These are phyloP conservation scores for Cairina moschata DNA, from an alignment of 2,113 vertebrate species.

Conservation along the genomic window DNA sequence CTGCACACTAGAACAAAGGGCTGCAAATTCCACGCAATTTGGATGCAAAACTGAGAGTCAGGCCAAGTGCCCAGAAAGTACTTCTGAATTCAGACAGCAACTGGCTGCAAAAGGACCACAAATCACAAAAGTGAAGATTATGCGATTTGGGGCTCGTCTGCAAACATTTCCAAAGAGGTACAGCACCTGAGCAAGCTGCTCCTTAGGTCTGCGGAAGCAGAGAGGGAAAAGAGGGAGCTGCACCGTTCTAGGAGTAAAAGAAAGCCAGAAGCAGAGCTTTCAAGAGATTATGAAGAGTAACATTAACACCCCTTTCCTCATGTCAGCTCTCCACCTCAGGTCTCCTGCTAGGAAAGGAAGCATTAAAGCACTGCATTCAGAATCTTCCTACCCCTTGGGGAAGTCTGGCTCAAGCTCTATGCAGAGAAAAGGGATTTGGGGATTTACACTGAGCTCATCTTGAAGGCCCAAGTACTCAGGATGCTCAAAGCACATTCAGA, in stretches of 20 bases:
- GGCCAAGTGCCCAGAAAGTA: slow-evolving; percentile 57
- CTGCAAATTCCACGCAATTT: slow-evolving; percentile 40
- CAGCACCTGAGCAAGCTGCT: not conserved
- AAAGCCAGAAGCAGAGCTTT: not conserved
- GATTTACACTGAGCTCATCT: slow-evolving; percentile 33
- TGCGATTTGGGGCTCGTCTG: not conserved
- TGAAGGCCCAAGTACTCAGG: slow-evolving; percentile 17
- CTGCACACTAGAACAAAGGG: slow-evolving; percentile 48
- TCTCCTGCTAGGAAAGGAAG: slow-evolving; percentile 10
- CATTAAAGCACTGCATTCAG: not conserved
- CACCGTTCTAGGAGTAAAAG: not conserved
- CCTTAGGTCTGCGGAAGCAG: not conserved
- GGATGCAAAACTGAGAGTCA: slow-evolving; percentile 37
- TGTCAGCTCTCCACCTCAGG: not conserved
- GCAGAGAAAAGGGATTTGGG: slow-evolving; percentile 1
- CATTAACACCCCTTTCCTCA: not conserved
- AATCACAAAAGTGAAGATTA: not conserved
- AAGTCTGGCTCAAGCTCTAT: slow-evolving; percentile 26
- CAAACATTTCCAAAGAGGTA: not conserved
- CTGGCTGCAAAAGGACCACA: not conserved
- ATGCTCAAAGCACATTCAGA: not conserved
- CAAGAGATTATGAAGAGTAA: slow-evolving; percentile 3
- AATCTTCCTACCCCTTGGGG: not conserved
- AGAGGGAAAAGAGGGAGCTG: not conserved
- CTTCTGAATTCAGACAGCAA: slow-evolving; percentile 20